phyloP scores from a whole-genome alignment of 2,888 invertebrate genomes.

The Crossocerus cetratus region DNA sequence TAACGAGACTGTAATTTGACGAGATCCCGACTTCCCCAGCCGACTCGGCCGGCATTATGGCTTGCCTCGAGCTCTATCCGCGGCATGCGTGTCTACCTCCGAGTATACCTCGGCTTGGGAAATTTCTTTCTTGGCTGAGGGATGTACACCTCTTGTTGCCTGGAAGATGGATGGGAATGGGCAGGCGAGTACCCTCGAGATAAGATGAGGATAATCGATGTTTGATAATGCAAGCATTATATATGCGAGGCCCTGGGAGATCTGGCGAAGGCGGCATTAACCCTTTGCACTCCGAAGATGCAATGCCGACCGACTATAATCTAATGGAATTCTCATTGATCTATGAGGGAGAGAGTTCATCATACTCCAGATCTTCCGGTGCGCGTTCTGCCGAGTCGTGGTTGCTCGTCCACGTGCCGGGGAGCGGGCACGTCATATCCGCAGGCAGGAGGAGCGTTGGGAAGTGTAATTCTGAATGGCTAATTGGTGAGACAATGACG shows the following conservation, averaged over 20 bases:
- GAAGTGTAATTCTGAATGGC: conserved; percentile 71
- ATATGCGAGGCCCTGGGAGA: neutral
- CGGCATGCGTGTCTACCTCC: neutral
- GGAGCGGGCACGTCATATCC: conserved; percentile 67
- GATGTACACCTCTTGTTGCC: neutral
- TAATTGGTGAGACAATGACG: conserved; percentile 70
- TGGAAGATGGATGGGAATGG: neutral
- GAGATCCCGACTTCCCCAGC: conserved; percentile 10
- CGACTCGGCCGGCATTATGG: neutral
- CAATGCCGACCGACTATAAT: no score
- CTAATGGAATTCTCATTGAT: no score
- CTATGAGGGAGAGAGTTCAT: no score
- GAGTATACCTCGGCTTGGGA: neutral
- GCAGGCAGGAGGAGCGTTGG: conserved; percentile 61
- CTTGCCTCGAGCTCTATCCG: neutral
- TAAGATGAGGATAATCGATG: conserved; percentile 1
- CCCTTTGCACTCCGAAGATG: neutral
- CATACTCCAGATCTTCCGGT: no score
- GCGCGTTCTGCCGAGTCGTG: no score
- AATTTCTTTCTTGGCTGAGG: neutral
- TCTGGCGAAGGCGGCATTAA: neutral
- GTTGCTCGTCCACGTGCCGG: conserved; percentile 56
- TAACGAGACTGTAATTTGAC: conserved; percentile 71
- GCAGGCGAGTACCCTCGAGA: neutral
- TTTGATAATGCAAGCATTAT: neutral